Conservation (phyloP, 2,797 vertebrate genomes). For the Aeoliscus strigatus region DNA sequence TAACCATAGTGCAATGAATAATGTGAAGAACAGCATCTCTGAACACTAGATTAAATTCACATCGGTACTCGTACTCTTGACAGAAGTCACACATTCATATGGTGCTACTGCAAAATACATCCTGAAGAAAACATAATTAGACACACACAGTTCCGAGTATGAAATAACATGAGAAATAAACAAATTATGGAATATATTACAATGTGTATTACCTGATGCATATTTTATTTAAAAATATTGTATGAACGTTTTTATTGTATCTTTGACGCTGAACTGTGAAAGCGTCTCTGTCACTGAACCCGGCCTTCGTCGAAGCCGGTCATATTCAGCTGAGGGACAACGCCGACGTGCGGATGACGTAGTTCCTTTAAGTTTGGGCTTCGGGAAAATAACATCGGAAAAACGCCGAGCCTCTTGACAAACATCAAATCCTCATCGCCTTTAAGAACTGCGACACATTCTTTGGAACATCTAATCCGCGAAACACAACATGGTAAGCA, state of each 20-base stretch:
- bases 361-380: constrained; percentile 67
- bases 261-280: no score
- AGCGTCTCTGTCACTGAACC: no score
- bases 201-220: no score
- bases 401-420: constrained; percentile 44
- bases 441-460: neutral
- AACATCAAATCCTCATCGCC: constrained; percentile 10
- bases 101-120: constrained; percentile 35
- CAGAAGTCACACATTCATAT: constrained; percentile 27
- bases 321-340: constrained; percentile 20
- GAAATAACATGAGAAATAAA: neutral
- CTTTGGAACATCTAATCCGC: constrained; percentile 9
- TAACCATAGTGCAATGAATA: no score
- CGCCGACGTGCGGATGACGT: constrained; percentile 2
- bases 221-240: neutral
- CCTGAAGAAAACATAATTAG: constrained; percentile 21
- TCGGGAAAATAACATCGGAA: constrained; percentile 65
- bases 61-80: neutral
- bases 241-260: no score
- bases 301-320: neutral
- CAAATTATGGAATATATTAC: no score
- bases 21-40: no score
- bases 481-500: constrained; percentile 70
- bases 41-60: no score
- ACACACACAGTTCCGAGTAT: neutral